A percentile compares a stretch with the other conserved stretches of the same genome.
These are phyloP conservation scores for Lycaena phlaeas DNA, from an alignment of 2,888 invertebrate species.

Conservation along the genomic window DNA sequence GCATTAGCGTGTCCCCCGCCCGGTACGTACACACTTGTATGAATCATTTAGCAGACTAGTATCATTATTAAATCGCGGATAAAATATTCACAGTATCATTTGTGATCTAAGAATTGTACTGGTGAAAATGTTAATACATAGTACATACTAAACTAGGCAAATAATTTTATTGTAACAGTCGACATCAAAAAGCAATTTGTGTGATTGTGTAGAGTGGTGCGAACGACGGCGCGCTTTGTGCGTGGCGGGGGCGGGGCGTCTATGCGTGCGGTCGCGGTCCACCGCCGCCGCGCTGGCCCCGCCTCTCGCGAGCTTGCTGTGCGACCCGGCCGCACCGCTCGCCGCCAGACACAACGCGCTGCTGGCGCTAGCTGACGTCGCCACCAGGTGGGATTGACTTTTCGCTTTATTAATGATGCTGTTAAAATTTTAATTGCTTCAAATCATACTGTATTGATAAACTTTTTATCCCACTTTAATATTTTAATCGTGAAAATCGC, in stretches of 20 bases:
- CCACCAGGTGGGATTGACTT: slow-evolving; percentile 71
- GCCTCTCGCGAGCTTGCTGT: slow-evolving; percentile 74
- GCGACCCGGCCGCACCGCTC: slow-evolving; percentile 48
- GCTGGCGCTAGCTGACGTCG: slow-evolving; percentile 77
- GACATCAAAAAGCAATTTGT: too few relatives aligned
- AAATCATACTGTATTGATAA: too few relatives aligned
- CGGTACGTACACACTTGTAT: slow-evolving; percentile 25
- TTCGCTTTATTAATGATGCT: too few relatives aligned
- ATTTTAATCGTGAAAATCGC: too few relatives aligned
- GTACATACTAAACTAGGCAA: too few relatives aligned
- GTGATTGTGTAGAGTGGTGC: slow-evolving; percentile 28
- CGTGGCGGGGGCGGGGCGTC: slow-evolving; percentile 59
- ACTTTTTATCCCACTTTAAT: too few relatives aligned
- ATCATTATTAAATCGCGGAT: too few relatives aligned
- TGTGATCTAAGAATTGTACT: too few relatives aligned
- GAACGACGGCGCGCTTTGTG: slow-evolving; percentile 33
- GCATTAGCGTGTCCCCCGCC: slow-evolving; percentile 32
- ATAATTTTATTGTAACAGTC: too few relatives aligned
- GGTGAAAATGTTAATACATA: not conserved
- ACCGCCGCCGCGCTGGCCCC: slow-evolving; percentile 76
- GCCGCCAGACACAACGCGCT: slow-evolving; percentile 78
- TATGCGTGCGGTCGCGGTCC: slow-evolving; percentile 76
- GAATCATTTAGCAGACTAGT: too few relatives aligned
- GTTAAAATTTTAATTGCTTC: too few relatives aligned
- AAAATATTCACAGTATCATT: too few relatives aligned